phyloP scores from a whole-genome alignment of 2,888 invertebrate genomes.

The Ceraclea dissimilis region DNA sequence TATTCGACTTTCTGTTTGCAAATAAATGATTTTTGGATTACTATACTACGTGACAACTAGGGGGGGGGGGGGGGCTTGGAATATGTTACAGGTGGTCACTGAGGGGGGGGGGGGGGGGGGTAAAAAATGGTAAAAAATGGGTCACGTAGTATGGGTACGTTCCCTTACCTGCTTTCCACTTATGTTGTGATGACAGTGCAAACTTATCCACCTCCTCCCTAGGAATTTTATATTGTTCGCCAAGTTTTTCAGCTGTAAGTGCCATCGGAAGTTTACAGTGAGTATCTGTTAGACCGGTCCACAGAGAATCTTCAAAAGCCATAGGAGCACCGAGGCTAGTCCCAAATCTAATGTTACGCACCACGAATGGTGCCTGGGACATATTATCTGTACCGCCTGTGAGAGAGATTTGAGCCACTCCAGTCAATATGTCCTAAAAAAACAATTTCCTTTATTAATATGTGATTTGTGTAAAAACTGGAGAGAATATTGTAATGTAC shows the following conservation, averaged over 20 bases:
- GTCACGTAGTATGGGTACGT: too few species aligned
- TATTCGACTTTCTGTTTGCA: too few species aligned
- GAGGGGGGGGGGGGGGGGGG: too few species aligned
- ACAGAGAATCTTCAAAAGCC: conserved; percentile 80
- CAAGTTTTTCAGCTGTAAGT: conserved; percentile 89
- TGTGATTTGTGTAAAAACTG: too few species aligned
- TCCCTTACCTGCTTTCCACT: conserved; percentile 71
- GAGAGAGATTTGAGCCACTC: conserved; percentile 76
- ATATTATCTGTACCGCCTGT: conserved; percentile 95
- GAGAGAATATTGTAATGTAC: too few species aligned
- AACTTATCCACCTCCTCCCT: conserved; percentile 80
- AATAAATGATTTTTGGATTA: too few species aligned
- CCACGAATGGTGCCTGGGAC: conserved; percentile 85
- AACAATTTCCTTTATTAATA: too few species aligned
- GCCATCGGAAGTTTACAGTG: conserved; percentile 93
- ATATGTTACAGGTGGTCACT: too few species aligned
- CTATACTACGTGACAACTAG: too few species aligned
- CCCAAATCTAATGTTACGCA: conserved; percentile 82
- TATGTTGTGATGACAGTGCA: conserved; percentile 75
- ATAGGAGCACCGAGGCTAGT: conserved; percentile 70
- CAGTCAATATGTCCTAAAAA: conserved; percentile 73
- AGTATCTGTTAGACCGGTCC: conserved; percentile 82
- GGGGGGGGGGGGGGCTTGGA: too few species aligned
- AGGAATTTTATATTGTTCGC: conserved; percentile 73
- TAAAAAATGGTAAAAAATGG: too few species aligned